Evolutionary conservation across 1,140 invertebrate species (phyloP).

Genomic region (Odontomachus brunneus): DNA sequence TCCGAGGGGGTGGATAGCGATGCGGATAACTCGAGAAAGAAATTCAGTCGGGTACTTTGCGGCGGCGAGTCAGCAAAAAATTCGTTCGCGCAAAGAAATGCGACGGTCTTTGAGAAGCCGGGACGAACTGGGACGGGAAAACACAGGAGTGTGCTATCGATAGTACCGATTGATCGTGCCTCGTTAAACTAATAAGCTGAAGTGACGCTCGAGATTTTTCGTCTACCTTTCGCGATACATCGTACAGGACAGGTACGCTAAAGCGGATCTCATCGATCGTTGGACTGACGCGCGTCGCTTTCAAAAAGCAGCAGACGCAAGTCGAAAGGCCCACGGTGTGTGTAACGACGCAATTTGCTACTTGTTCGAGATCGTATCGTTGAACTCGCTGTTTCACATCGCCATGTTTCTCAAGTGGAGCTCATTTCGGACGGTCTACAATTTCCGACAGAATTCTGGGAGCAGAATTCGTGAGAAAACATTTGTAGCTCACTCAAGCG

Average conservation of each 20-base stretch:
- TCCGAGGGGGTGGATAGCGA: background rate
- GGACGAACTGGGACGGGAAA: background rate
- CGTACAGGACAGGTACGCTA: constrained; percentile 30
- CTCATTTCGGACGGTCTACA: no score
- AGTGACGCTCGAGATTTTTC: constrained; percentile 11
- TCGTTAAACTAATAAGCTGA: constrained; percentile 64
- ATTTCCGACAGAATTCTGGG: no score
- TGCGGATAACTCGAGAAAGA: constrained; percentile 10
- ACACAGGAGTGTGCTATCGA: background rate
- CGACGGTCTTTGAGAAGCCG: background rate
- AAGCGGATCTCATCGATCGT: constrained; percentile 47
- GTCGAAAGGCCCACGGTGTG: background rate
- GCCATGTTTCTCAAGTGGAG: background rate
- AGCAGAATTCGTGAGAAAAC: no score
- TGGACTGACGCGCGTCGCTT: constrained; percentile 60
- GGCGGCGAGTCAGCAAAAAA: constrained; percentile 20
- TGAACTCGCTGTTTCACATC: background rate
- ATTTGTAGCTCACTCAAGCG: no score
- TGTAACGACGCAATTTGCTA: background rate
- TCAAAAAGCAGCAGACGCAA: background rate
- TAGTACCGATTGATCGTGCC: constrained; percentile 36
- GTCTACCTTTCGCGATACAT: constrained; percentile 8
- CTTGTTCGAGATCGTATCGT: background rate
- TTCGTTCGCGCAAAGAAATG: background rate
- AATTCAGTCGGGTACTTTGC: background rate